These are phyloP conservation scores for Ochlodes sylvanus DNA, from an alignment of 2,888 invertebrate genomes.

Conservation along the genomic window DNA sequence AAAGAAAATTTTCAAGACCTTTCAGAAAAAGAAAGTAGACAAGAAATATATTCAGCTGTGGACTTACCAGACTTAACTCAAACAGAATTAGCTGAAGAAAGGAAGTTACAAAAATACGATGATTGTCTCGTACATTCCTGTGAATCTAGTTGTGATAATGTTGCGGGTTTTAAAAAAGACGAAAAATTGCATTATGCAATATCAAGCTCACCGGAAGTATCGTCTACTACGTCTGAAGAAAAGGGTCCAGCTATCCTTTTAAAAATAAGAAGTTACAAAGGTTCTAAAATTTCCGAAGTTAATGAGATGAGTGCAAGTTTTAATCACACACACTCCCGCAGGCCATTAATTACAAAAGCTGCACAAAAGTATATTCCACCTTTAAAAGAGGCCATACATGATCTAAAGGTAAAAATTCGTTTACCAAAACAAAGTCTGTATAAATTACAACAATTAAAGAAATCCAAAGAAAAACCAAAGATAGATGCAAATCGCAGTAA, in stretches of 20 bases:
- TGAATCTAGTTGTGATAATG: conserved; percentile 61
- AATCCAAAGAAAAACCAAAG: conserved; percentile 69
- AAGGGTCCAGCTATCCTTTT: conserved; percentile 69
- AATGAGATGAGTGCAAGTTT: conserved; percentile 56
- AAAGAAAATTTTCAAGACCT: conserved; percentile 43
- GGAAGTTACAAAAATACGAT: conserved; percentile 48
- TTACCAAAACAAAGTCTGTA: conserved; percentile 74
- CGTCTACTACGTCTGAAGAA: conserved; percentile 79
- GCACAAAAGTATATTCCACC: conserved; percentile 83
- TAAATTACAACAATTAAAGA: conserved; percentile 73
- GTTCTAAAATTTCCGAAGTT: conserved; percentile 69
- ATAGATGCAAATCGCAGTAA: conserved; percentile 48
- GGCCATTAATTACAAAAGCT: conserved; percentile 77
- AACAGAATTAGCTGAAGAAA: conserved; percentile 19
- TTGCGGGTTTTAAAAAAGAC: conserved; percentile 53
- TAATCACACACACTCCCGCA: conserved; percentile 54
- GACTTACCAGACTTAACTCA: conserved; percentile 1
- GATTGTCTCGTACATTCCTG: conserved; percentile 52
- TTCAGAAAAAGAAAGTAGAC: conserved; percentile 40
- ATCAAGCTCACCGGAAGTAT: conserved; percentile 77
- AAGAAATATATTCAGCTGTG: conserved; percentile 22
- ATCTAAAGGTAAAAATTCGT: conserved; percentile 76
- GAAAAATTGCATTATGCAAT: conserved; percentile 50
- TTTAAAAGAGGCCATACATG: conserved; percentile 65
- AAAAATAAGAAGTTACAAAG: conserved; percentile 75